These are phyloP conservation scores for Pogoniulus pusillus DNA, from an alignment of 2,797 vertebrate species.

Conservation along the genomic window DNA sequence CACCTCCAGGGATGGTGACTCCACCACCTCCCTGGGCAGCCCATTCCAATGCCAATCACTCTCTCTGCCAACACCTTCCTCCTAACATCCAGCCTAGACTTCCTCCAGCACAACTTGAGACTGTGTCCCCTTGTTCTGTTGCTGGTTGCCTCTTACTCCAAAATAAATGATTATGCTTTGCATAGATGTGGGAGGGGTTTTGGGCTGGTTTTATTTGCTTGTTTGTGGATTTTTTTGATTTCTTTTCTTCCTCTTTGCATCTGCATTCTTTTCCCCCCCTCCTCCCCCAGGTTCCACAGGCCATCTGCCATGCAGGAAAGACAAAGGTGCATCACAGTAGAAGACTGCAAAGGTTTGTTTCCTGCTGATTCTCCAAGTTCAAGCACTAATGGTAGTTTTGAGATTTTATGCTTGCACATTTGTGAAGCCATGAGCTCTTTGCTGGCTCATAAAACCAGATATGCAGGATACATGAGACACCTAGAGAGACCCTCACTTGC, in stretches of 20 bases:
- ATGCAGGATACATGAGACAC: background rate
- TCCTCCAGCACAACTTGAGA: no score
- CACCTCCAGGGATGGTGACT: no score
- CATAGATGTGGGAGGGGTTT: background rate
- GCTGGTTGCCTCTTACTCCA: background rate
- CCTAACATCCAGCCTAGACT: no score
- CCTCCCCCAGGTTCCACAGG: background rate
- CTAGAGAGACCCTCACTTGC: rapidly evolving
- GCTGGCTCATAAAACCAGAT: background rate
- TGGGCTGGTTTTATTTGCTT: no score
- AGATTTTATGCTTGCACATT: background rate
- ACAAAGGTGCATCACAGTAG: background rate
- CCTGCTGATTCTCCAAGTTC: background rate
- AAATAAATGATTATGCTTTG: background rate
- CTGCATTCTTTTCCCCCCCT: background rate
- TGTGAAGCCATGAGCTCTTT: background rate
- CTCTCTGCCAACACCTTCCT: no score
- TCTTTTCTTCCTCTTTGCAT: background rate
- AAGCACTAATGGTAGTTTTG: background rate
- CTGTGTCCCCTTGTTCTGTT: no score
- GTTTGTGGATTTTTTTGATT: no score
- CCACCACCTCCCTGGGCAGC: no score
- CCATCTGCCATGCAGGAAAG: background rate
- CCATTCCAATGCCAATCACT: no score
- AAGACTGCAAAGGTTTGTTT: background rate